These are phyloP conservation scores for Virgularia gustaviana DNA, from an alignment of 92 coral and sea anemone genomes.

Conservation along the genomic window DNA sequence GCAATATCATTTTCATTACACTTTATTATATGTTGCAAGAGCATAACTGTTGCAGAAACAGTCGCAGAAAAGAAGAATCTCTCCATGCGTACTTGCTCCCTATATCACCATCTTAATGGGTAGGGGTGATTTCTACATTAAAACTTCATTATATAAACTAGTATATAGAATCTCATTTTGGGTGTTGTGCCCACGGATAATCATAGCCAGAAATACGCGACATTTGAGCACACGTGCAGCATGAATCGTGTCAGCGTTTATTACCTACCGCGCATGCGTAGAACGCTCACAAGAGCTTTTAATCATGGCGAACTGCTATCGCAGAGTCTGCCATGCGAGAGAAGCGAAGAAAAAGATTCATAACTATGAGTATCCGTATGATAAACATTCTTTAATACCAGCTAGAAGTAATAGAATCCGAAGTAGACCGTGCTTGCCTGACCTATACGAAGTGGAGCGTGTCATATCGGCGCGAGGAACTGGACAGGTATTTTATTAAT, in stretches of 20 bases:
- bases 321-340: not conserved
- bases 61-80: too few relatives aligned
- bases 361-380: not conserved
- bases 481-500: slow-evolving; percentile 15
- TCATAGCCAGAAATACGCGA: slow-evolving; percentile 1
- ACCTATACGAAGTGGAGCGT: not conserved
- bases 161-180: too few relatives aligned
- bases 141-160: too few relatives aligned
- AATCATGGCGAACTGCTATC: not conserved
- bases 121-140: too few relatives aligned
- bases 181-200: too few relatives aligned
- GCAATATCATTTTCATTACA: too few relatives aligned
- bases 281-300: not conserved
- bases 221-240: slow-evolving; percentile 1
- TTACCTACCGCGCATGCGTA: not conserved
- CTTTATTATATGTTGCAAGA: too few relatives aligned
- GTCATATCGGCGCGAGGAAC: slow-evolving; percentile 6
- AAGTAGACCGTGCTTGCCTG: slow-evolving; percentile 12
- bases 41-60: too few relatives aligned
- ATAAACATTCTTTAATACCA: not conserved
- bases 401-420: not conserved
- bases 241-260: not conserved
- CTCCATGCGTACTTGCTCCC: too few relatives aligned
- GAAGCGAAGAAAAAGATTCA: not conserved
- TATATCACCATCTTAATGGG: too few relatives aligned